Percentiles rank a stretch among this genome's conserved stretches.
Evolutionary conservation across 2,113 vertebrate genomes (phyloP).

Genomic region (Apaloderma vittatum): DNA sequence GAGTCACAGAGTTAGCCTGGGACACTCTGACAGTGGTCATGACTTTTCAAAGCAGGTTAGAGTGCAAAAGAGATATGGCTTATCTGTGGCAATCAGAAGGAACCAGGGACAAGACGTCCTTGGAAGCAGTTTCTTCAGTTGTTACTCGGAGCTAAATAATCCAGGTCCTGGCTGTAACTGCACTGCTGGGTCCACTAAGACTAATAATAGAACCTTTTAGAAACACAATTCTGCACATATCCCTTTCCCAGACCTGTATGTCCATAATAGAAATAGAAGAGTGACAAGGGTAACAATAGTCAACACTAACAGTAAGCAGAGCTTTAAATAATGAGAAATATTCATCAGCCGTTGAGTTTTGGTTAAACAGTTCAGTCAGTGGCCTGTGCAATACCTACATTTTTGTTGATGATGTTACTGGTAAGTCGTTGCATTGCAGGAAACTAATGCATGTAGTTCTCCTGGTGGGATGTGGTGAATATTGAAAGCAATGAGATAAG

Average conservation of each 20-base stretch:
- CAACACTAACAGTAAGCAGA: not conserved
- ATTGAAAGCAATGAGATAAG: not conserved
- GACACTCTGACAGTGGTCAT: not conserved
- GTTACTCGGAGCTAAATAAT: not conserved
- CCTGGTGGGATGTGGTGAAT: not conserved
- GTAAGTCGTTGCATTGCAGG: not conserved
- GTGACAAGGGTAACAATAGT: not conserved
- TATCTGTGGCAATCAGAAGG: not conserved
- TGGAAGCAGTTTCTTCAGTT: not conserved
- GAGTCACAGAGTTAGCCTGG: not conserved
- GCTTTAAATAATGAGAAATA: not conserved
- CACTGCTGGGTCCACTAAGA: not conserved
- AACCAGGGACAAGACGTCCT: not conserved
- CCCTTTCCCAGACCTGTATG: not conserved
- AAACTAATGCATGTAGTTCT: accelerated
- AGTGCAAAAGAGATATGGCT: not conserved
- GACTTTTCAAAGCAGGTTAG: not conserved
- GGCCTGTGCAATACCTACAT: not conserved
- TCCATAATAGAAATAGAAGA: not conserved
- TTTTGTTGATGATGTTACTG: not conserved
- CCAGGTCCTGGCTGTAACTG: not conserved
- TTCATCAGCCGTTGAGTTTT: not conserved
- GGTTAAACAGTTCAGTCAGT: not conserved
- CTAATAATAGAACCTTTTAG: not conserved
- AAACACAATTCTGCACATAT: not conserved